Evolutionary conservation across 2,888 invertebrate genomes (phyloP), one percentile per base, ranked within the genome.

Genomic region (Sinodicranocentrus sp.): DNA sequence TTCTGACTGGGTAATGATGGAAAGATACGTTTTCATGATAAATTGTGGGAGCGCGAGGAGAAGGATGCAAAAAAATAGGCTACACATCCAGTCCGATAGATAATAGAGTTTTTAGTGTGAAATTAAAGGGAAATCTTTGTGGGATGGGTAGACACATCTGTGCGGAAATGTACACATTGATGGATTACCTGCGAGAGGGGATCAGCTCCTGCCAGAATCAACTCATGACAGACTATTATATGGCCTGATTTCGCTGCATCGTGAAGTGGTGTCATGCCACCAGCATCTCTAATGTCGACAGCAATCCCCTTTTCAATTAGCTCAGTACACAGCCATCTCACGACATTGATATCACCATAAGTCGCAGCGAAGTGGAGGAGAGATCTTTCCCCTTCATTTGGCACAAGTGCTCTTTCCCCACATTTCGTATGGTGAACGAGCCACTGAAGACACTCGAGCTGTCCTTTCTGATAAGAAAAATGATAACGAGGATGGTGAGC

Each of bases 361-460:
- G 89, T 90, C 48, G 90, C 90, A 19, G 90, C 90, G 76, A 89
- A 89, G 86, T 91, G 90, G 21, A 91, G 89, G 28, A 91, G 86
- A 6, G 90, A 89, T 39, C 90, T 84, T 63, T 90, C 89, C 23
- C 90, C 90, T 48, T 90, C 89, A 54, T 86, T 87, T 23, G 90
- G 89, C 57, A 89, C 86, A 26, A 90, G 82, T 8, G 84, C 85
- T 71, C 89, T 89, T 48, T 89, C 89, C 52, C 89, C 89, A 33
- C 88, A 88, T 17, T 87, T 87, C 10, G 90, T 89, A 73, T 90
- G 88, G 59, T 89, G 89, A 79, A 91, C 90, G 78, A 91, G 86
- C 90, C 90, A 90, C 84, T 90, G 89, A 39, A 90, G 89, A 67
- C 90, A 89, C 39, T 89, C 86, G 67, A 90, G 86, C 80, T 89